Conservation (phyloP, 2,888 invertebrate species). For the Cepaea hortensis region DNA sequence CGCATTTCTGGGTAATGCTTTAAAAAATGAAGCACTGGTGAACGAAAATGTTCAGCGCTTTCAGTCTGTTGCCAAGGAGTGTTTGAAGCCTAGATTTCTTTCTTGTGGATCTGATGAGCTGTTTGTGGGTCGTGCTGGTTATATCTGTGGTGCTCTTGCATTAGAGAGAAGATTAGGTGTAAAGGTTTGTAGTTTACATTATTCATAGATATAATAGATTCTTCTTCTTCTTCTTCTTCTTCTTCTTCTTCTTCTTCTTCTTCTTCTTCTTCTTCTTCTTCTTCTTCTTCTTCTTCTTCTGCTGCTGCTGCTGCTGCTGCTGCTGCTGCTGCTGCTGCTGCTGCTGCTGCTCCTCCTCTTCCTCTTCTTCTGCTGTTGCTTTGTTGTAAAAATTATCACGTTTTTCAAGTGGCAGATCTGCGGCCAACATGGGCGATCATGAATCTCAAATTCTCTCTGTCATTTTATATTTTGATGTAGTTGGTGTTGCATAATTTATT, state of each 20-base stretch:
- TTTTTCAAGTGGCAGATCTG: too few relatives aligned
- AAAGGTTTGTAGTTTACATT: conserved; percentile 20
- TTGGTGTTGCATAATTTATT: too few relatives aligned
- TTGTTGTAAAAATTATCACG: too few relatives aligned
- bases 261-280: too few relatives aligned
- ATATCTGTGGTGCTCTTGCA: conserved; percentile 86
- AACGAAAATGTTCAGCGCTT: conserved; percentile 73
- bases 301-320: too few relatives aligned
- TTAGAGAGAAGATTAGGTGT: conserved; percentile 77
- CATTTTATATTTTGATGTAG: too few relatives aligned
- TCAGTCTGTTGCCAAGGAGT: conserved; percentile 75
- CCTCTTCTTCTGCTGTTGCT: too few relatives aligned
- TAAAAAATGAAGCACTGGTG: conserved; percentile 72
- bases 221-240: background rate
- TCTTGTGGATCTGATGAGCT: conserved; percentile 84
- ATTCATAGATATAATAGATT: background rate
- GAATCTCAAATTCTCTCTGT: too few relatives aligned
- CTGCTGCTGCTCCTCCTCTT: too few relatives aligned
- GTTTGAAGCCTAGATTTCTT: conserved; percentile 76
- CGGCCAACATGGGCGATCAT: too few relatives aligned
- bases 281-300: too few relatives aligned
- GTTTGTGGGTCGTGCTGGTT: conserved; percentile 90
- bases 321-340: too few relatives aligned
- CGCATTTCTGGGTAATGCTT: conserved; percentile 69
- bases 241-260: background rate